Conservation (phyloP, 1,140 invertebrate species). For the Heliothis virescens region DNA sequence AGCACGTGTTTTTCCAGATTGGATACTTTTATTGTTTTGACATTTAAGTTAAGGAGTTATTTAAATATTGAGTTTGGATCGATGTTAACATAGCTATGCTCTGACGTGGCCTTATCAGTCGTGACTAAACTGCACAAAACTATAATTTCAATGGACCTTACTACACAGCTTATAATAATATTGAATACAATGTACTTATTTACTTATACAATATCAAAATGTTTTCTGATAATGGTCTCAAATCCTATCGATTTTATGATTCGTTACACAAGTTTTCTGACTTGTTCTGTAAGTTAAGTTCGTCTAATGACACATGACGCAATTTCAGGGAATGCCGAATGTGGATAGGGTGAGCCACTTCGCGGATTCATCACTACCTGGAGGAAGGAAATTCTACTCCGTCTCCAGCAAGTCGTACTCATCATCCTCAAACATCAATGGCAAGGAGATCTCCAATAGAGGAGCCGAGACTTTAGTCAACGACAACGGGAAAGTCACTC, state of each 20-base stretch:
- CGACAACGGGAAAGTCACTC: slow-evolving; percentile 90
- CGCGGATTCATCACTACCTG: slow-evolving; percentile 55
- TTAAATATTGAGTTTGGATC: not conserved
- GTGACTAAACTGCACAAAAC: slow-evolving; percentile 50
- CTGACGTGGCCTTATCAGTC: slow-evolving; percentile 33
- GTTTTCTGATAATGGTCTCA: too few species aligned
- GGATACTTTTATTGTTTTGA: slow-evolving; percentile 8
- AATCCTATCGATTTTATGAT: too few species aligned
- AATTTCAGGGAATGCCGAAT: slow-evolving; percentile 87
- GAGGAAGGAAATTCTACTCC: slow-evolving; percentile 80
- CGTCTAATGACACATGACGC: not conserved
- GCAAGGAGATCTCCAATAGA: slow-evolving; percentile 86
- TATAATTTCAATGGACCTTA: not conserved
- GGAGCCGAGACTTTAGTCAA: slow-evolving; percentile 89
- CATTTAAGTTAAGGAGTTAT: slow-evolving; percentile 1
- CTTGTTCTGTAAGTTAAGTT: not conserved
- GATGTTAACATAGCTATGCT: slow-evolving; percentile 23
- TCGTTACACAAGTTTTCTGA: too few species aligned
- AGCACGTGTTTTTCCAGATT: not conserved
- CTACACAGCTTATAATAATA: too few species aligned
- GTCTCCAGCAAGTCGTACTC: slow-evolving; percentile 89
- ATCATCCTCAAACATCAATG: slow-evolving; percentile 87
- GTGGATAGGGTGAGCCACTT: slow-evolving; percentile 86
- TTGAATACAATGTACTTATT: not conserved
- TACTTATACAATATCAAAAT: not conserved